These are phyloP conservation scores for Melanotaenia nigrans DNA, from an alignment of 2,797 vertebrate genomes.

Conservation along the genomic window DNA sequence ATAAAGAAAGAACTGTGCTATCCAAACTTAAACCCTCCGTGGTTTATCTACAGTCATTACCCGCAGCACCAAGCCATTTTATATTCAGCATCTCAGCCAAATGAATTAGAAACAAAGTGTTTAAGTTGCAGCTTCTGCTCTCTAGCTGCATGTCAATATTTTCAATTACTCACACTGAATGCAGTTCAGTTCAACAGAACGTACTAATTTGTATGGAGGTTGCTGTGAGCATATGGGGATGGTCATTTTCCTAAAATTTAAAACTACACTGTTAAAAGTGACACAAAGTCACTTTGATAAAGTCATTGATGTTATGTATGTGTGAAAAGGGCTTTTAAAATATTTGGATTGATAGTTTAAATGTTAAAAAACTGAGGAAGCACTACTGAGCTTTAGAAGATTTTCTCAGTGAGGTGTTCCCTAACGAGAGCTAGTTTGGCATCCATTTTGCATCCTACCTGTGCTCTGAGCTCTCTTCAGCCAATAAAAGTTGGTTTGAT, in stretches of 20 bases:
- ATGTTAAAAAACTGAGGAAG: too few relatives aligned
- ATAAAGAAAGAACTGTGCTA: not conserved
- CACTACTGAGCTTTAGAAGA: not conserved
- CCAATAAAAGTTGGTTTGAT: too few relatives aligned
- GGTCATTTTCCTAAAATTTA: not conserved
- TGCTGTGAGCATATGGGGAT: not conserved
- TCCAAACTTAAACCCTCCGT: not conserved
- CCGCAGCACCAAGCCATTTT: not conserved
- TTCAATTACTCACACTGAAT: not conserved
- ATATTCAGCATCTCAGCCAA: not conserved
- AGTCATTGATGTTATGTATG: too few relatives aligned
- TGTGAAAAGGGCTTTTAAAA: too few relatives aligned
- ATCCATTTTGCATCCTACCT: too few relatives aligned
- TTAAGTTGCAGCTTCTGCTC: not conserved
- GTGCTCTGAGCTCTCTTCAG: too few relatives aligned
- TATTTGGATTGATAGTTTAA: too few relatives aligned
- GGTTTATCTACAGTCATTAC: constrained; percentile 2
- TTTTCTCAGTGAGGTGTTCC: not conserved
- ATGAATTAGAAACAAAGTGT: not conserved
- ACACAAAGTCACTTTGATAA: too few relatives aligned
- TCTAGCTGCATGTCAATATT: not conserved
- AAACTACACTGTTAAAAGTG: not conserved
- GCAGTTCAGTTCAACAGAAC: not conserved
- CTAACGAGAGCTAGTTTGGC: not conserved
- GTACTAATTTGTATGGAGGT: not conserved